Conservation (phyloP, 2,888 invertebrate species). For the Notodonta ziczac region DNA sequence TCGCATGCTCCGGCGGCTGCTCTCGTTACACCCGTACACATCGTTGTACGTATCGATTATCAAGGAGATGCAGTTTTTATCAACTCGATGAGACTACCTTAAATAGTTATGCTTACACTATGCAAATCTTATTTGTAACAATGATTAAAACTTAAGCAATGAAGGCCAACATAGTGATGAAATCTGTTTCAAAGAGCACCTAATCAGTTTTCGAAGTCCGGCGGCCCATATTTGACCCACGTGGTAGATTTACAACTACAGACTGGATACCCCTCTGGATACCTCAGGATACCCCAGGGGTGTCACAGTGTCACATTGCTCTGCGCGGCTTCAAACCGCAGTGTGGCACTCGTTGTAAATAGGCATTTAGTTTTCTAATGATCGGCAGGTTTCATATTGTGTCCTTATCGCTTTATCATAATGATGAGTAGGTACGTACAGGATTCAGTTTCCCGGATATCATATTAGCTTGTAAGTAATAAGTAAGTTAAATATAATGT, state of each 20-base stretch:
- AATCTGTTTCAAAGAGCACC: not conserved
- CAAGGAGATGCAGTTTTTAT: not conserved
- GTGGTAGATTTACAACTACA: no score
- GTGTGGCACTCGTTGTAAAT: no score
- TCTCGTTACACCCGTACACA: constrained; percentile 30
- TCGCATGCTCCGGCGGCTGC: constrained; percentile 49
- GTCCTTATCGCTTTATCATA: not conserved
- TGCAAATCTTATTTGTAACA: not conserved
- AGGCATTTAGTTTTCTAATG: no score
- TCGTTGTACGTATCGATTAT: not conserved
- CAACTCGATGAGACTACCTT: not conserved
- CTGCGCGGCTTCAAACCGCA: no score
- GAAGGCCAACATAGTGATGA: not conserved
- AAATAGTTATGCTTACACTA: not conserved
- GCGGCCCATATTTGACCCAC: no score
- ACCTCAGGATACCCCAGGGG: no score
- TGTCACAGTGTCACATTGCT: no score
- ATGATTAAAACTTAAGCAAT: not conserved
- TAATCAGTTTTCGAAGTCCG: no score
- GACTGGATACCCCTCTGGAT: no score
- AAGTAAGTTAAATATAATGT: not conserved
- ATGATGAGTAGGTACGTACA: not conserved
- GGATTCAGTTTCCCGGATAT: not conserved
- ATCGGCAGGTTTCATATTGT: no score
- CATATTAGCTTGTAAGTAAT: not conserved